A percentile compares a stretch with the other conserved stretches of the same genome.
Conservation (phyloP, 1,140 invertebrate species). For the roundworm (Caenorhabditis elegans) region DNA sequence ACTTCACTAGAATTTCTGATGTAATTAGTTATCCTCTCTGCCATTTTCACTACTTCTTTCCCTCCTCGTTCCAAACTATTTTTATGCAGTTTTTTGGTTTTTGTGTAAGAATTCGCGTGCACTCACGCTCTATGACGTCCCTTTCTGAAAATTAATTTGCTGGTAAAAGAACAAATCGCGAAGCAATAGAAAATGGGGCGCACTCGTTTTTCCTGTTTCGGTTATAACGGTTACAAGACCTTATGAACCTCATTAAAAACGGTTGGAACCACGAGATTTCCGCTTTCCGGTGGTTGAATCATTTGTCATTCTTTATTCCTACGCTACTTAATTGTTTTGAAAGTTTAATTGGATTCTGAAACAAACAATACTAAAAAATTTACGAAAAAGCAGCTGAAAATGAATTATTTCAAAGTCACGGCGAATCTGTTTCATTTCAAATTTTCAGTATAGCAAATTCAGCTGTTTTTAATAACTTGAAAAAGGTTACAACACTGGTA, state of each 20-base stretch:
- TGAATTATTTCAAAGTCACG: too few relatives aligned
- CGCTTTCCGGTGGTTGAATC: not conserved
- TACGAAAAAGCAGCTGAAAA: not conserved
- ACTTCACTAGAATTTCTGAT: not conserved
- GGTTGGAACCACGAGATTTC: not conserved
- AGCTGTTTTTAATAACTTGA: too few relatives aligned
- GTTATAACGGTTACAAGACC: not conserved
- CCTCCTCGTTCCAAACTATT: not conserved
- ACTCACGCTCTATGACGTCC: not conserved
- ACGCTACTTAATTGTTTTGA: not conserved
- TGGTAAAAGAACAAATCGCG: not conserved
- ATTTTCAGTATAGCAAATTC: too few relatives aligned
- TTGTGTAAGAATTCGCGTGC: not conserved
- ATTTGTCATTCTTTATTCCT: not conserved
- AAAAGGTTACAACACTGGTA: too few relatives aligned
- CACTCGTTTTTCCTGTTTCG: constrained; percentile 4
- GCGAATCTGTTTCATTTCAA: too few relatives aligned
- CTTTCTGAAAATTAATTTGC: not conserved
- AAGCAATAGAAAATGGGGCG: not conserved
- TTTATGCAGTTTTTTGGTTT: not conserved
- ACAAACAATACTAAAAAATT: not conserved
- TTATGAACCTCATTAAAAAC: not conserved
- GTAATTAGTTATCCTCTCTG: not conserved
- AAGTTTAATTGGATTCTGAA: not conserved
- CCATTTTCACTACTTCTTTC: not conserved